Base-by-base conservation (phyloP, 2,113 vertebrate genomes). In the Nymphicus hollandicus region DNA sequence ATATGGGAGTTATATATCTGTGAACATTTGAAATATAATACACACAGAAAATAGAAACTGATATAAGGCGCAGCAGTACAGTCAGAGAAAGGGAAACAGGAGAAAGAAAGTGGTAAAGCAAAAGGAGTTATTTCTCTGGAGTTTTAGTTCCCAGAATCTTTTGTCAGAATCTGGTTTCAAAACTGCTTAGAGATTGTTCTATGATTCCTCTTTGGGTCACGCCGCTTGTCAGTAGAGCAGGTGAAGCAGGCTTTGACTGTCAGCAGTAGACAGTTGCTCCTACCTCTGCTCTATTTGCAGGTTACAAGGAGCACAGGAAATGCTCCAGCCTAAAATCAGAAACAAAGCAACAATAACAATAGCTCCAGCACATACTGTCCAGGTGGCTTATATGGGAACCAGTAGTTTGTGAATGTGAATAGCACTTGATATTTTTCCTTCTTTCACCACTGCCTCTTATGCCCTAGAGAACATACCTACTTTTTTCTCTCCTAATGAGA, bases 401-500 rank as follows among this genome's bases (percentile, higher is more conserved):
- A 66, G 24, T 29, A 31, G 17, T 53, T 91, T 13, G 18, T 41
- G 22, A 37, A 41, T 29, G 22, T 25, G 11, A 77, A 33, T 10
- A 76, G 23, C 43, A 43, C 18, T 73, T 27, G 15, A 0, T 22
- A 25, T 24, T 65, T 78, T 73, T 56, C 58, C 52, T 79, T 80
- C 47, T 46, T 81, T 66, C 28, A 47, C 18, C 27, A 20, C 23
- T 82, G n/a, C 43, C 61, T 69, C 39, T 79, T 74, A 61, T 55
- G 25, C 39, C 27, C 29, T 24, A n/a, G 49, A 47, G 44, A 70
- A 72, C 8, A 29, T 0, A 0, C 12, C 8, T n/a, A 8, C 28
- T 47, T 50, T 81, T 74, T 29, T 41, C 31, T 28, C 39, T 44
- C 24, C 27, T 60, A 56, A 31, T 33, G 53, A 35, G 19, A 76